Base-by-base conservation (phyloP, 2,797 vertebrate genomes). In the Saxicola maurus region DNA sequence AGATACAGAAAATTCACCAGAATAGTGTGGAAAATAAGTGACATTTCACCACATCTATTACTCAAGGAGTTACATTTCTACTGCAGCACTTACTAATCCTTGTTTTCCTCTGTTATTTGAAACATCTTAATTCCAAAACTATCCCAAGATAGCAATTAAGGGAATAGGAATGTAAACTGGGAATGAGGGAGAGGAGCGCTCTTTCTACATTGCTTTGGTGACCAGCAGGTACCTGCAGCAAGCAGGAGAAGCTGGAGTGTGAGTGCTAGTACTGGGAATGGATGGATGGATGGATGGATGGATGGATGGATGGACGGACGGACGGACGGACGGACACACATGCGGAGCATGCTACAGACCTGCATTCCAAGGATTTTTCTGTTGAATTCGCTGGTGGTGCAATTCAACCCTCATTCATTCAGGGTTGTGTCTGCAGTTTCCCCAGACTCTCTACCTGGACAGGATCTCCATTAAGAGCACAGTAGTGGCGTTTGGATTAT, bases 401-500 rank as follows among this genome's bases (percentile, higher is more conserved):
- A 49, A 42, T 25, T 30, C 42, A 46, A 8, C 30, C 24, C 6
- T 4, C 3, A 17, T 6, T 14, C 10, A 8, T 0, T 4, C 9
- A 10, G 0, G 2, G 1, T n/a, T 25, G 2, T 5, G 24, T 24
- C 52, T 17, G 17, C 10, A 7, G 11, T 8, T 48, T 61, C 51
- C 57, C 35, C 62, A 11, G 11, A 6, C 49, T 18, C 40, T 33
- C 11, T 15, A 4, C 21, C 6, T 3, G 82, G 27, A 3, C 38
- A 24, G 18, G 13, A 31, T 12, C n/a, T 8, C 17, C 67, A 30
- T 4, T 16, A 20, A 21, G 52, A 59, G 46, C 28, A 1, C 23
- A 6, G 35, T 1, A 6, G 27, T 0, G 24, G 24, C 4, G 3
- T 8, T 4, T 8, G 37, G 9, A 10, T 60, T 1, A 3, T 6